A percentile compares a stretch with the other conserved stretches of the same genome.
Conservation (phyloP, 2,797 vertebrate species). For the Anniella stebbinsi region DNA sequence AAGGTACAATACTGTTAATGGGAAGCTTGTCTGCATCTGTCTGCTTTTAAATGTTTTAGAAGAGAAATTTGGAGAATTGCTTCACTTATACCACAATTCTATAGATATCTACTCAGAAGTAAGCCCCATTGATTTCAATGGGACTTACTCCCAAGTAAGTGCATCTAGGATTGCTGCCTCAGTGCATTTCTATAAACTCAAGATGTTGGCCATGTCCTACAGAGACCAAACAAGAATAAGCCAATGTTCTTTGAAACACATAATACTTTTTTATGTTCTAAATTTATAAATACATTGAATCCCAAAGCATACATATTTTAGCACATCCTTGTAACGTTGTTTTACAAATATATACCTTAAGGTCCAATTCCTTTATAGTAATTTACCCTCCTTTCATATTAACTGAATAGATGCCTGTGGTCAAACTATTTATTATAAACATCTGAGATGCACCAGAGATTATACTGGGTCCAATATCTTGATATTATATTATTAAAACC, state of each 20-base stretch:
- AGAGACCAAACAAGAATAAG: conserved; percentile 55
- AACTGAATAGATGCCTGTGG: neutral
- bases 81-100: conserved; percentile 11
- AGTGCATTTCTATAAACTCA: conserved; percentile 36
- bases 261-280: neutral
- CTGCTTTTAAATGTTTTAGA: conserved; percentile 55
- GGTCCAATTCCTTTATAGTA: neutral
- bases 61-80: conserved; percentile 65
- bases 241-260: conserved; percentile 17
- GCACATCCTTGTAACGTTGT: neutral
- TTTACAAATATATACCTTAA: neutral
- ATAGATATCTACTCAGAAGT: too few species aligned
- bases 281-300: neutral
- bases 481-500: neutral
- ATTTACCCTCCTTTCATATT: neutral
- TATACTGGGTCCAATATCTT: neutral
- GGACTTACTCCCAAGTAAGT: too few species aligned
- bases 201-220: conserved; percentile 46
- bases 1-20: conserved; percentile 63
- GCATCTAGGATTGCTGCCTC: too few species aligned
- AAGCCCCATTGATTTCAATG: too few species aligned
- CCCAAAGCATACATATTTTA: neutral
- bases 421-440: neutral
- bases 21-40: conserved; percentile 59
- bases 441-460: neutral